A percentile compares a stretch with the other conserved stretches of the same genome.
Conservation (phyloP, 2,888 invertebrate genomes). For the Mesorhabditis sp. region DNA sequence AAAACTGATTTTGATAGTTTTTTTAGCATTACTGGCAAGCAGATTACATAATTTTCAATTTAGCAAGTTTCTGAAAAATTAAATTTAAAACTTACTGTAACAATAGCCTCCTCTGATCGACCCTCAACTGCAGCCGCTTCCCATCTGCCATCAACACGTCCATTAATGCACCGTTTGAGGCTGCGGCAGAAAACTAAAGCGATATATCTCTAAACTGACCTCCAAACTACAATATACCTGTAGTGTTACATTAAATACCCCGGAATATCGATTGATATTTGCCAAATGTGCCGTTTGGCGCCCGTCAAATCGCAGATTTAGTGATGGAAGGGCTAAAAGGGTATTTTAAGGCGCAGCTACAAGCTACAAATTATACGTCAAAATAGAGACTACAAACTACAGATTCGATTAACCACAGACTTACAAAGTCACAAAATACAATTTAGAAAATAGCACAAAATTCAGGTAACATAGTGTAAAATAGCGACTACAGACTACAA, state of each 20-base stretch:
- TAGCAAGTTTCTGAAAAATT: background rate
- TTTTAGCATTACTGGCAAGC: background rate
- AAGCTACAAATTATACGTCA: too few relatives aligned
- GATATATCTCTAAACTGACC: background rate
- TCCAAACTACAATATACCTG: background rate
- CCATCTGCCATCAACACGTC: constrained; percentile 9
- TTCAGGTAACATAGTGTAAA: too few relatives aligned
- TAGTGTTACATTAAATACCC: background rate
- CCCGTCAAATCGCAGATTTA: background rate
- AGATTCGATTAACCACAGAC: too few relatives aligned
- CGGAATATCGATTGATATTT: background rate
- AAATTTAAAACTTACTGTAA: constrained; percentile 20
- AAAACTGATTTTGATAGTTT: background rate
- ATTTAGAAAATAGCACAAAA: too few relatives aligned
- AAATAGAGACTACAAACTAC: background rate
- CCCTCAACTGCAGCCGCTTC: constrained; percentile 8
- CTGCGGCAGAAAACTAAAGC: constrained; percentile 10
- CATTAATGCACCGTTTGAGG: constrained; percentile 10
- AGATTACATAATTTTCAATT: background rate
- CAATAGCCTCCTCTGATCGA: constrained; percentile 25
- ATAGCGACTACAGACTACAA: too few relatives aligned
- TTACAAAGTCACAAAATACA: too few relatives aligned
- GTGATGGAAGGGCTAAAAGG: background rate
- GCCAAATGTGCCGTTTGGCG: background rate
- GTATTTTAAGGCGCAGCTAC: background rate